Conservation (phyloP, 2,797 vertebrate species). For the Anabacerthia variegaticeps region DNA sequence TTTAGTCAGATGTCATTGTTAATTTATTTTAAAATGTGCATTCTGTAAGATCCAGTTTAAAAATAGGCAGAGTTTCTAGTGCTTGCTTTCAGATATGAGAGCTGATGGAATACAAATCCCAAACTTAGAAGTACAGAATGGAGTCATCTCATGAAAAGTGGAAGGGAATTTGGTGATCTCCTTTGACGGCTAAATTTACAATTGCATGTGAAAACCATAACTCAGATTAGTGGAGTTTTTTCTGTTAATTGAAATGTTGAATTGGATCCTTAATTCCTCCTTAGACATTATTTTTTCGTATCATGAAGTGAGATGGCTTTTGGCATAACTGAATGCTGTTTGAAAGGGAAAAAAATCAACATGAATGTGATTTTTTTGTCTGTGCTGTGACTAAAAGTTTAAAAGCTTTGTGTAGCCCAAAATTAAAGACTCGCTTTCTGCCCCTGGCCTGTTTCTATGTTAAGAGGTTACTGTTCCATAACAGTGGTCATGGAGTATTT, state of each 20-base stretch:
- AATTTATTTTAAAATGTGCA: not conserved
- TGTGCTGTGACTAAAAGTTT: not conserved
- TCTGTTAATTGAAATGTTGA: conserved; percentile 5
- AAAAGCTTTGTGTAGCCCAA: not conserved
- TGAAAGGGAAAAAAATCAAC: not conserved
- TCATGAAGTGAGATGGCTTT: not conserved
- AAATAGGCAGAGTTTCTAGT: not conserved
- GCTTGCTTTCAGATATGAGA: not conserved
- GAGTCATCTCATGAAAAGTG: not conserved
- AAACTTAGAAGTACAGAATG: not conserved
- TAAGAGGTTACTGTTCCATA: not conserved
- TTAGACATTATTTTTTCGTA: not conserved
- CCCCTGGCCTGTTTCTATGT: not conserved
- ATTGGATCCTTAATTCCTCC: not conserved
- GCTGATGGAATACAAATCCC: not conserved
- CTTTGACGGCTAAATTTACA: not conserved
- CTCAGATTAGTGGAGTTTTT: not conserved
- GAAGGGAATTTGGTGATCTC: not conserved
- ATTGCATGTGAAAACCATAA: not conserved
- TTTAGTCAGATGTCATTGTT: not conserved
- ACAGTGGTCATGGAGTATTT: not conserved
- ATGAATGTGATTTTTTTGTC: not conserved
- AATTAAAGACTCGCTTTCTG: not conserved
- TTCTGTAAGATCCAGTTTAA: not conserved
- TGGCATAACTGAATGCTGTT: not conserved